Percentiles rank a stretch among this genome's conserved stretches.
Evolutionary conservation across 2,113 vertebrate genomes (phyloP).

Genomic region (Pelecanoides urinatrix): DNA sequence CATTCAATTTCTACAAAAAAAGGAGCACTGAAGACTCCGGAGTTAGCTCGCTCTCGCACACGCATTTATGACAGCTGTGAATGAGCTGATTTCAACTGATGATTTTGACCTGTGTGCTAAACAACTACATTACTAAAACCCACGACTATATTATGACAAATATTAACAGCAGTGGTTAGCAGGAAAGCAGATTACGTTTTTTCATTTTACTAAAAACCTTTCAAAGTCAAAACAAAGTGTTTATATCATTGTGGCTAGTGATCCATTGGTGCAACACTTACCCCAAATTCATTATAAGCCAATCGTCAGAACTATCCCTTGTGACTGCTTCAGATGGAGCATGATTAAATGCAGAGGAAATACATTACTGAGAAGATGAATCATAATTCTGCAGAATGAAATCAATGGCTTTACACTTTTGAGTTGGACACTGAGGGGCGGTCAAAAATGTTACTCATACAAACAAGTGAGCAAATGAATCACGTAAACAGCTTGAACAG

Average conservation of each 20-base stretch:
- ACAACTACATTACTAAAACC: slow-evolving; percentile 44
- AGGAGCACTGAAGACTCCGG: background rate
- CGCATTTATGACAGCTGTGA: background rate
- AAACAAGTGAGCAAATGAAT: slow-evolving; percentile 26
- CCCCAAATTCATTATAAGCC: slow-evolving; percentile 17
- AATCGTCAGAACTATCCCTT: background rate
- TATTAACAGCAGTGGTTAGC: slow-evolving; percentile 17
- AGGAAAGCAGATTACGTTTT: slow-evolving; percentile 39
- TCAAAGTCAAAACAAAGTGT: slow-evolving; percentile 30
- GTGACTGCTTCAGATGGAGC: slow-evolving; percentile 9
- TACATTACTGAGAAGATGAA: slow-evolving; percentile 42
- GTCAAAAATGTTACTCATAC: slow-evolving; percentile 35
- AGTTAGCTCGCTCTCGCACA: background rate
- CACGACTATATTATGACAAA: background rate
- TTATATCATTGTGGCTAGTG: slow-evolving; percentile 11
- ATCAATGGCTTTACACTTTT: slow-evolving; percentile 57
- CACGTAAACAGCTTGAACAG: background rate
- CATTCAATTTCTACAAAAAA: background rate
- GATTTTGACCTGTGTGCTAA: slow-evolving; percentile 6
- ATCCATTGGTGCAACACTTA: background rate
- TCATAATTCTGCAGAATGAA: slow-evolving; percentile 53
- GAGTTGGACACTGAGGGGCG: background rate
- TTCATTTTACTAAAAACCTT: slow-evolving; percentile 50
- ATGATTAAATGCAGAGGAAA: slow-evolving; percentile 39
- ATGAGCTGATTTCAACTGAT: background rate